Conservation (phyloP, 30 jellyfish, hydroid and myxozoan species). For the Mastigias papua region DNA sequence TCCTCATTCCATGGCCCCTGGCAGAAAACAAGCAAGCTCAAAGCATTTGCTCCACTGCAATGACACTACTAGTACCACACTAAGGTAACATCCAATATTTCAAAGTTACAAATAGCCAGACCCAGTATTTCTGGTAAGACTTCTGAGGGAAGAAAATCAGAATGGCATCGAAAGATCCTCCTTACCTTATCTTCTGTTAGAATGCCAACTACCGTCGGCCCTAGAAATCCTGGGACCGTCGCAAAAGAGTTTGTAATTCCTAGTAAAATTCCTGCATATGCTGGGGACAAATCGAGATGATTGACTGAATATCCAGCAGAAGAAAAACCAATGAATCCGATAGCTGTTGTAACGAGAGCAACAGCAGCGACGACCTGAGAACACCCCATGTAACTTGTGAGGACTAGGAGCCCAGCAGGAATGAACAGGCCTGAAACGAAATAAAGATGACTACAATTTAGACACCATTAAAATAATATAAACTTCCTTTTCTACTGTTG, state of each 20-base stretch:
- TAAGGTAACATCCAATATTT: too few relatives aligned
- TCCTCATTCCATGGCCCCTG: too few relatives aligned
- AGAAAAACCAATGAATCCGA: conserved; percentile 54
- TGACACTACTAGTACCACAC: too few relatives aligned
- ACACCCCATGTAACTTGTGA: conserved; percentile 66
- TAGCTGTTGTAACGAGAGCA: conserved; percentile 37
- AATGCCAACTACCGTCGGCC: conserved; percentile 75
- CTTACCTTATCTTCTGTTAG: conserved; percentile 76
- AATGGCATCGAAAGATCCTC: too few relatives aligned
- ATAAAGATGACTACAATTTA: neutral
- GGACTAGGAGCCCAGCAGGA: conserved; percentile 45
- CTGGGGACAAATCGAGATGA: conserved; percentile 77
- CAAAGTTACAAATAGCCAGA: too few relatives aligned
- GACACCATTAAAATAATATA: too few relatives aligned
- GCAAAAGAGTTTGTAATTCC: conserved; percentile 73
- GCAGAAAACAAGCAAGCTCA: too few relatives aligned
- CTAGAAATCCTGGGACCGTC: conserved; percentile 73
- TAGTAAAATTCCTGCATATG: conserved; percentile 66
- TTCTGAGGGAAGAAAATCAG: too few relatives aligned
- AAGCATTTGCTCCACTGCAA: too few relatives aligned
- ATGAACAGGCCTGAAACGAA: conserved; percentile 29
- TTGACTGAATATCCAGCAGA: conserved; percentile 47
- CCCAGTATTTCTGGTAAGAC: too few relatives aligned
- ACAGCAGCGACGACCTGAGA: conserved; percentile 54
- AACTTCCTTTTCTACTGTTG: too few relatives aligned